phyloP scores from a whole-genome alignment of 2,888 invertebrate species.

The Seira ritae region DNA sequence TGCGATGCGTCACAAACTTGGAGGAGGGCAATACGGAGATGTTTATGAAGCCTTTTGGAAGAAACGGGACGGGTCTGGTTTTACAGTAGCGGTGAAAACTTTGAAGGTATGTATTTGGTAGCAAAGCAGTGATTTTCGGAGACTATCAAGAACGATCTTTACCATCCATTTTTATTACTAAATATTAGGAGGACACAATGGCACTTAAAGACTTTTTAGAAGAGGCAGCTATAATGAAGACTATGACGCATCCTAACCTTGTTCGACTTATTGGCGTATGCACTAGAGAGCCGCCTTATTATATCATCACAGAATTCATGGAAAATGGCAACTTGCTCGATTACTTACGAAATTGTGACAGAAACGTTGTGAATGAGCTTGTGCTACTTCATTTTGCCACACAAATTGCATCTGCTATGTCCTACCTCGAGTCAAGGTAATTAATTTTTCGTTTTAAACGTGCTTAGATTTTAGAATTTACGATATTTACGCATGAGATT shows the following conservation, averaged over 20 bases:
- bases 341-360: conserved; percentile 91
- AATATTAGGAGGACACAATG: conserved; percentile 94
- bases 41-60: conserved; percentile 88
- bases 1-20: conserved; percentile 97
- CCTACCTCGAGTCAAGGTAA: conserved; percentile 84
- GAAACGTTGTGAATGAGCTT: conserved; percentile 93
- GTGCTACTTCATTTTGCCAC: conserved; percentile 99
- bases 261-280: conserved; percentile 98
- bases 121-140: too few relatives aligned
- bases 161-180: conserved; percentile 57
- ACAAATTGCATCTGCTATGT: conserved; percentile 99
- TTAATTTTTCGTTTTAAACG: not conserved
- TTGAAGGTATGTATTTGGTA: conserved; percentile 82
- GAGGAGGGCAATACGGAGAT: conserved; percentile 88
- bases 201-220: conserved; percentile 99
- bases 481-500: too few relatives aligned
- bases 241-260: conserved; percentile 99
- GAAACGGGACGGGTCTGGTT: conserved; percentile 82
- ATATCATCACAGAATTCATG: conserved; percentile 99
- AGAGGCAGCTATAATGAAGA: conserved; percentile 99
- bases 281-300: conserved; percentile 98
- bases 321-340: conserved; percentile 98
- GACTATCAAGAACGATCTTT: conserved; percentile 7
- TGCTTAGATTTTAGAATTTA: too few relatives aligned
- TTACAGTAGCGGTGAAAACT: conserved; percentile 99